A percentile compares a stretch with the other conserved stretches of the same genome.
These are phyloP conservation scores for Carcina quercana DNA, from an alignment of 2,888 invertebrate species.

Conservation along the genomic window DNA sequence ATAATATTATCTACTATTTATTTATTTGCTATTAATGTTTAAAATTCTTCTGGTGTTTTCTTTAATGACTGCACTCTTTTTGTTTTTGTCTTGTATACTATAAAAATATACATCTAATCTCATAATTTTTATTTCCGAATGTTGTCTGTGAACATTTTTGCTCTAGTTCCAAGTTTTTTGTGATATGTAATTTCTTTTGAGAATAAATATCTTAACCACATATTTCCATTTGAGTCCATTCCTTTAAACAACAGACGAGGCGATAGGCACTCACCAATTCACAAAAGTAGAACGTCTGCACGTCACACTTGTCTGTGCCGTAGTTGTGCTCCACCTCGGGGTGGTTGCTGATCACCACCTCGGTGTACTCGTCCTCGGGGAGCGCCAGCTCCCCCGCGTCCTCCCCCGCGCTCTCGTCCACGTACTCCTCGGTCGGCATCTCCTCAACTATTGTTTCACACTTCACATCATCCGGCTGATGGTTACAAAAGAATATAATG, in stretches of 20 bases:
- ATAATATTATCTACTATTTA: no score
- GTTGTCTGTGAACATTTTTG: neutral
- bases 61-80: no score
- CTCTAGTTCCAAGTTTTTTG: neutral
- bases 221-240: no score
- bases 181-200: no score
- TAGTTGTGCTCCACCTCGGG: slow-evolving; percentile 20
- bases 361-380: neutral
- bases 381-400: neutral
- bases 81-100: no score
- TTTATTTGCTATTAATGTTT: no score
- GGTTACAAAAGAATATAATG: neutral
- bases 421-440: neutral
- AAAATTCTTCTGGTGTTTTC: no score
- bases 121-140: neutral
- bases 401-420: neutral
- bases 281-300: slow-evolving; percentile 2
- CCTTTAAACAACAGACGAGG: neutral
- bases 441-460: neutral
- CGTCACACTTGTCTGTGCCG: slow-evolving; percentile 13
- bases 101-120: neutral
- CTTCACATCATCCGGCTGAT: neutral
- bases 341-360: neutral
- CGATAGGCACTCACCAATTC: neutral
- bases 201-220: no score